Evolutionary conservation across 2,113 vertebrate genomes (phyloP).

Genomic region (Pluvianellus socialis): DNA sequence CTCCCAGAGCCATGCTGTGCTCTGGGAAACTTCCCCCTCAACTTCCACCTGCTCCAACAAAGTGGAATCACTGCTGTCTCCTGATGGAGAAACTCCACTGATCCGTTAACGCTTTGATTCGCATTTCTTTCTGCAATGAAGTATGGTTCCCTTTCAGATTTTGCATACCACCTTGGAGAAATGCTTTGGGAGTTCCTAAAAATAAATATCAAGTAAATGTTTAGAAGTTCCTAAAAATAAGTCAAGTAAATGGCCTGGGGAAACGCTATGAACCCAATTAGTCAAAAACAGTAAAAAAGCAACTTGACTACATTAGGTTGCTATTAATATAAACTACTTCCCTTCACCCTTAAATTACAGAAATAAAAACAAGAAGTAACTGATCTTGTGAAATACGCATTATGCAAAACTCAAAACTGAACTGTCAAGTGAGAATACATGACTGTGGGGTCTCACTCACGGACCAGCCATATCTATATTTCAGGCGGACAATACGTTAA

Average conservation of each 20-base stretch:
- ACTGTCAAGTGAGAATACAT: background rate
- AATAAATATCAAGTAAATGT: background rate
- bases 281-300: background rate
- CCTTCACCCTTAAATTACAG: background rate
- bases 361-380: conserved; percentile 45
- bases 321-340: conserved; percentile 9
- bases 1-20: background rate
- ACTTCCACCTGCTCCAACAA: background rate
- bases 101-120: background rate
- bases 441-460: background rate
- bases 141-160: background rate
- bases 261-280: background rate
- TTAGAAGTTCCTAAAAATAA: conserved; percentile 9
- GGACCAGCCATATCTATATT: background rate
- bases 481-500: background rate
- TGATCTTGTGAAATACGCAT: background rate
- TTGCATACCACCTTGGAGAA: background rate
- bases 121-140: background rate
- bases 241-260: background rate
- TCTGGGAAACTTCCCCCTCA: background rate
- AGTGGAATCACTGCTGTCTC: background rate
- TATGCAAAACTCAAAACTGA: background rate
- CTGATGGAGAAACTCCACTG: background rate
- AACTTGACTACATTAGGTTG: background rate
- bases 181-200: background rate